A percentile compares a stretch with the other conserved stretches of the same genome.
Conservation (phyloP, 2,888 invertebrate species). For the Tipula unca region DNA sequence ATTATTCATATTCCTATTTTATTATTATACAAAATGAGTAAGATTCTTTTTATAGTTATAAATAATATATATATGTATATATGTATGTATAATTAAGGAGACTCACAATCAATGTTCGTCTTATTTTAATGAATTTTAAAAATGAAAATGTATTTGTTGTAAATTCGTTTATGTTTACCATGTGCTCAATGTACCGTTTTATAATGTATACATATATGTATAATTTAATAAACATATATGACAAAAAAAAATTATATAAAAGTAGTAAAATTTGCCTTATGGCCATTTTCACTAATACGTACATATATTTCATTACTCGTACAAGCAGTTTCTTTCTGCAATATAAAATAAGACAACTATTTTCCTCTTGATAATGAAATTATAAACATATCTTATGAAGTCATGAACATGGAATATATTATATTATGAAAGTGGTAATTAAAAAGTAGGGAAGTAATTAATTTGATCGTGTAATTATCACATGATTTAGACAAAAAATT, state of each 20-base stretch:
- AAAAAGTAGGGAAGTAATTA: not conserved
- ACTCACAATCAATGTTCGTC: not conserved
- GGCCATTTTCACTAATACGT: not conserved
- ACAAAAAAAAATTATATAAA: too few relatives aligned
- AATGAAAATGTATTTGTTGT: not conserved
- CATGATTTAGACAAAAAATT: not conserved
- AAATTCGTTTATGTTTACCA: too few relatives aligned
- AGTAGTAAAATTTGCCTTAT: not conserved
- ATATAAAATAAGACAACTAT: not conserved
- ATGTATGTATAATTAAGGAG: too few relatives aligned
- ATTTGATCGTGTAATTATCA: not conserved
- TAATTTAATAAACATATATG: not conserved
- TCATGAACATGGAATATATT: not conserved
- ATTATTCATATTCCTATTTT: not conserved
- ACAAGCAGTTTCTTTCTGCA: not conserved
- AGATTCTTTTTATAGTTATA: too few relatives aligned
- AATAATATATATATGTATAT: not conserved
- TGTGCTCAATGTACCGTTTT: not conserved
- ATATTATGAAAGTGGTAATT: not conserved
- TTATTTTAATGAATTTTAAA: not conserved
- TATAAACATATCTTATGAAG: not conserved
- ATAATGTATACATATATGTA: not conserved
- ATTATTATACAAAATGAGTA: too few relatives aligned
- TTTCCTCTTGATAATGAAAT: not conserved
- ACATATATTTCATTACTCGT: not conserved